Base-by-base conservation (phyloP, 2,888 invertebrate species). In the Cylloceria caligata region DNA sequence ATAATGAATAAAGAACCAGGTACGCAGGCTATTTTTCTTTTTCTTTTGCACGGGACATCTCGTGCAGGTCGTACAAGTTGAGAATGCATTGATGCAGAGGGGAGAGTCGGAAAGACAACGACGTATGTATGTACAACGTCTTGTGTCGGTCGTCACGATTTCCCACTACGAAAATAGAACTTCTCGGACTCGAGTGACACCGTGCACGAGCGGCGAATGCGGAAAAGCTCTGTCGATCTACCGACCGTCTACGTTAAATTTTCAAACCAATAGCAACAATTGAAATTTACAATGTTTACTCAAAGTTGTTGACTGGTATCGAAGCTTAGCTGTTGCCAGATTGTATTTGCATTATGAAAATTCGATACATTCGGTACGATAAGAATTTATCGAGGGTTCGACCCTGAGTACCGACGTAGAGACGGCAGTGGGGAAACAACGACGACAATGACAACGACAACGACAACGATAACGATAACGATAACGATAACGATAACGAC, bases 101-200 rank as follows among this genome's bases (percentile, higher is more conserved):
- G 57, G 45, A 42, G 71, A 30, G 45, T 57, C 27, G 16, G 36
- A 60, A 62, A 67, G 67, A 73, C 47, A 81, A 77, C 45, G 73
- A 69, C 47, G 42, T 60, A 34, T 57, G n/a, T 57, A 57, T 16
- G 34, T 16, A 6, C 52, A 24, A 42, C 62, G 47, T 68, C 52
- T 39, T 67, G 69, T 19, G 34, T 68, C 55, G 60, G 52, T 52
- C 72, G 67, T 69, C 39, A 81, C 71, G 55, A 78, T 64, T 78
- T 81, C 73, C 62, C 67, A 13, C 62, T 69, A 78, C 81, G 77
- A 81, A 81, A 81, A 81, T 81, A 81, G 81, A 81, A 74, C 65
- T 57, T 55, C 68, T 73, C 39, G 68, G 69, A 62, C 49, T 49
- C 75, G 71, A 68, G 80, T 75, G 72, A 72, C 68, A 73, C 68